Percentiles rank a stretch among this genome's conserved stretches.
Conservation (phyloP, 2,888 invertebrate species). For the Scaptodrosophila latifasciaeformis region DNA sequence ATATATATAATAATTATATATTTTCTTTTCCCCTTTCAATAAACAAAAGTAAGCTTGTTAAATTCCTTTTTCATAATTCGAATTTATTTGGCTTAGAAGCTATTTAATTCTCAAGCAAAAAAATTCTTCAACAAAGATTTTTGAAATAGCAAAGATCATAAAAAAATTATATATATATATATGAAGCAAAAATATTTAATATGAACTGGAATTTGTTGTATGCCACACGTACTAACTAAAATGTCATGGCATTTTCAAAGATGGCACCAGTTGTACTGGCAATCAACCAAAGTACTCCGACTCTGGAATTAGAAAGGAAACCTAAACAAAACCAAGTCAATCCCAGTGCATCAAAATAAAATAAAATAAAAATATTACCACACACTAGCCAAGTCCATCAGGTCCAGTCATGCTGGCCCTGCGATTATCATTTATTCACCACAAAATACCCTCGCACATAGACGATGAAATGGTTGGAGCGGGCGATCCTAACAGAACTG, state of each 20-base stretch:
- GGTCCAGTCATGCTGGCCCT: slow-evolving; percentile 34
- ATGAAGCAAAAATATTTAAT: slow-evolving; percentile 43
- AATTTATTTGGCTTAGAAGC: too few relatives aligned
- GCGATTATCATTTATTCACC: slow-evolving; percentile 57
- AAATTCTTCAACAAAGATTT: too few relatives aligned
- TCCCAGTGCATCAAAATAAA: background rate
- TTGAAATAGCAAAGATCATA: too few relatives aligned
- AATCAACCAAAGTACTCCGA: slow-evolving; percentile 52
- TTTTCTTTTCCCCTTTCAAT: too few relatives aligned
- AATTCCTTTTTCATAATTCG: too few relatives aligned
- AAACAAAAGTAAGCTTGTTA: too few relatives aligned
- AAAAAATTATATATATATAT: background rate
- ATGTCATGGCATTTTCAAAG: slow-evolving; percentile 33
- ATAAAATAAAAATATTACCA: slow-evolving; percentile 11
- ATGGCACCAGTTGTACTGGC: slow-evolving; percentile 18
- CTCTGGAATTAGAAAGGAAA: slow-evolving; percentile 9
- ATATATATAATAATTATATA: too few relatives aligned
- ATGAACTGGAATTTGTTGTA: slow-evolving; percentile 43
- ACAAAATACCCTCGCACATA: slow-evolving; percentile 13
- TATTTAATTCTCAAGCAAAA: too few relatives aligned
- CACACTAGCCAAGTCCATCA: background rate
- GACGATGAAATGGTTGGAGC: too few relatives aligned
- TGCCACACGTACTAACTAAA: slow-evolving; percentile 57
- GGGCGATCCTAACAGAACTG: background rate
- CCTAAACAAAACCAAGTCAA: background rate